Conservation (phyloP, 1,140 invertebrate genomes). For the Hycleus phaleratus region DNA sequence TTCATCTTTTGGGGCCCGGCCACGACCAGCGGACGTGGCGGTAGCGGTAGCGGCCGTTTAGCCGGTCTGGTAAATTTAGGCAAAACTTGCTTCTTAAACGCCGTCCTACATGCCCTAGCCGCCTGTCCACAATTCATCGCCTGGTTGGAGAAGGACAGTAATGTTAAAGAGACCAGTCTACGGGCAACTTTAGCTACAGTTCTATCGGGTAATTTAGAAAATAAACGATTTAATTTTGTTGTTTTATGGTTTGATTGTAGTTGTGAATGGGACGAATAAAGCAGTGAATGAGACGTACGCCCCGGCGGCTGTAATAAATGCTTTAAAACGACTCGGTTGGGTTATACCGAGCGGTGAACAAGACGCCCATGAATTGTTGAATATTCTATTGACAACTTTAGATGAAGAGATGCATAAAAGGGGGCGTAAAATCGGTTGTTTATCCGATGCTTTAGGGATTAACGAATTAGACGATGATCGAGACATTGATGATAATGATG, state of each 20-base stretch:
- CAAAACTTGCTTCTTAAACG: conserved; percentile 81
- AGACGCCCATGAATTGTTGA: conserved; percentile 87
- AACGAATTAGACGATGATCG: conserved; percentile 26
- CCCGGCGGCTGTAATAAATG: conserved; percentile 68
- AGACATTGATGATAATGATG: conserved; percentile 9
- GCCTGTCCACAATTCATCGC: conserved; percentile 70
- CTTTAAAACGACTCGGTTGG: conserved; percentile 69
- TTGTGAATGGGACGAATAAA: conserved; percentile 69
- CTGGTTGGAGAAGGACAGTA: conserved; percentile 63
- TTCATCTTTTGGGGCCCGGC: conserved; percentile 73
- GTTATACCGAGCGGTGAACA: conserved; percentile 82
- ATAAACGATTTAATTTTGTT: not conserved
- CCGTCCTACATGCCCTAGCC: conserved; percentile 73
- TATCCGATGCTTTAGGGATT: conserved; percentile 60
- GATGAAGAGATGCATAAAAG: conserved; percentile 68
- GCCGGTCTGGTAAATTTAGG: conserved; percentile 77
- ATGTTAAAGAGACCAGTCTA: conserved; percentile 35
- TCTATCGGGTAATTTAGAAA: conserved; percentile 31
- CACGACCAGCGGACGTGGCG: conserved; percentile 40
- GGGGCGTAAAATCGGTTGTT: conserved; percentile 55
- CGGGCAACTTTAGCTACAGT: conserved; percentile 35
- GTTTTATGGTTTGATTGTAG: conserved; percentile 37
- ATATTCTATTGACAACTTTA: conserved; percentile 75
- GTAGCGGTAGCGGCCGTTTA: conserved; percentile 57
- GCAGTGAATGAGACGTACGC: conserved; percentile 49